Conservation (phyloP, 1,140 invertebrate species). For the Lerema accius region DNA sequence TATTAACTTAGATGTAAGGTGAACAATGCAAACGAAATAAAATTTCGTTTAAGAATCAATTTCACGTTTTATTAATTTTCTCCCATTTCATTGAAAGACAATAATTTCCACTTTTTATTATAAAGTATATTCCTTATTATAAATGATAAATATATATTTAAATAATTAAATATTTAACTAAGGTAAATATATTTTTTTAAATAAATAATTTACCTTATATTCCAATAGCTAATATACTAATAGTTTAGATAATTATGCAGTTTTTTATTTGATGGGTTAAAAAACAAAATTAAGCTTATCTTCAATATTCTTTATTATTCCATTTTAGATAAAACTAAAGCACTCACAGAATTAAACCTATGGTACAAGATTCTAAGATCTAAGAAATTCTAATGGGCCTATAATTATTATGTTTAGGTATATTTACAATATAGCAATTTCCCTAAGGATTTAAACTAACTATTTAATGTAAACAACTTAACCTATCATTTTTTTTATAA, state of each 20-base stretch:
- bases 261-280: too few relatives aligned
- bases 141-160: too few relatives aligned
- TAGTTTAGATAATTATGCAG: too few relatives aligned
- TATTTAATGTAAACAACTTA: background rate
- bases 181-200: too few relatives aligned
- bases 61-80: too few relatives aligned
- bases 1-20: constrained; percentile 2
- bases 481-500: background rate
- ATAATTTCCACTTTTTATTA: too few relatives aligned
- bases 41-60: constrained; percentile 5
- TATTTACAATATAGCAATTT: background rate
- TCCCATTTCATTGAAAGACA: too few relatives aligned
- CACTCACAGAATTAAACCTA: background rate
- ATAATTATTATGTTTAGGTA: background rate
- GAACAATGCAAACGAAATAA: constrained; percentile 1
- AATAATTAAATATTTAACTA: too few relatives aligned
- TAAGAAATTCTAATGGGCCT: background rate
- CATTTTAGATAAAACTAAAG: background rate
- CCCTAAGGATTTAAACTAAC: too few relatives aligned
- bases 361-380: background rate
- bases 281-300: background rate
- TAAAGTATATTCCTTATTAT: too few relatives aligned
- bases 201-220: too few relatives aligned
- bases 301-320: background rate
- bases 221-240: too few relatives aligned